Base-by-base conservation (phyloP, 2,888 invertebrate species). In the Andrena chrysosceles region DNA sequence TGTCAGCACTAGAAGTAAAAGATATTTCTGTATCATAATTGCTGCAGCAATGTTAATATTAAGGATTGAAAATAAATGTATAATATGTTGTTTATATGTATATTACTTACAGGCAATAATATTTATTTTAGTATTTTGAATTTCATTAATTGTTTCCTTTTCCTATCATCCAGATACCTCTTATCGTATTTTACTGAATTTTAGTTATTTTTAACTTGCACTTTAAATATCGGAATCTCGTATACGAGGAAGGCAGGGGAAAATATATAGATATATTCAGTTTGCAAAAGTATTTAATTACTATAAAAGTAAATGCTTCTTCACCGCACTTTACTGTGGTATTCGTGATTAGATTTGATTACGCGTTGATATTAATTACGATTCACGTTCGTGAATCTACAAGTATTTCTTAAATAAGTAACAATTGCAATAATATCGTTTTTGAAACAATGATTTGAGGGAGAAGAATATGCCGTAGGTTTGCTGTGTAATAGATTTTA, bases 1-100 rank as follows among this genome's bases (percentile, higher is more conserved):
- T 95, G 8, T 96, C 96, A 2, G 95, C 96, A 62, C 94, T 96
- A 85, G 96, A 96, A 93, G 95, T 96, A 52, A 95, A 96, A 90
- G 95, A 95, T 94, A 95, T 96, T 23, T 70, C 29, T 33, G 68
- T 67, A 56, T 86, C 77, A 23, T 83, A 77, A 77, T 33, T 60
- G 26, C 29, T 23, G 35, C 49, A 59, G 20, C n/a, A 49, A 63
- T 73, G 13, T 56, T 69, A 42, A 63, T 76, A 31, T 52, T 52
- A 52, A 56, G 54, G 4, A 54, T 16, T 62, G 62, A 52, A 20
- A 16, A 63, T 67, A 49, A 66, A 35, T 62, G 20, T 70, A 35
- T 16, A 33, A 31, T 60, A 42, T n/a, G 20, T 35, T 63, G 5
- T 35, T 20, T 8, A 42, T 42, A 42, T 63, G 56, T 56, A 23